Percentiles rank a stretch among this genome's conserved stretches.
phyloP scores from a whole-genome alignment of 2,888 invertebrate species.

The Pogonocherus hispidulus region DNA sequence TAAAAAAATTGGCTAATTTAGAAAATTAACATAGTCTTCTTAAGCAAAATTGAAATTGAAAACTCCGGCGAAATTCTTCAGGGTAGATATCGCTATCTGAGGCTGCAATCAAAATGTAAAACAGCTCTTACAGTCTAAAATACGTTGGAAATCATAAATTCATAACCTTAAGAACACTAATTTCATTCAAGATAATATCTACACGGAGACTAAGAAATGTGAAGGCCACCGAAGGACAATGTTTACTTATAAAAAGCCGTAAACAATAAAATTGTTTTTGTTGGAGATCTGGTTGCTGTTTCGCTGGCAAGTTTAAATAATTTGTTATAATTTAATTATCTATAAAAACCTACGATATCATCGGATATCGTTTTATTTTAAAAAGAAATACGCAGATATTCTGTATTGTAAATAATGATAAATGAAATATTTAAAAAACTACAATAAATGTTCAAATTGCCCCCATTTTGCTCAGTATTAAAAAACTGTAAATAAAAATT shows the following conservation, averaged over 20 bases:
- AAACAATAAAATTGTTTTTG: slow-evolving; percentile 25
- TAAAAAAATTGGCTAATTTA: neutral
- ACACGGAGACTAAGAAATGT: slow-evolving; percentile 44
- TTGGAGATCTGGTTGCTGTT: neutral
- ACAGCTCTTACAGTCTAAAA: slow-evolving; percentile 25
- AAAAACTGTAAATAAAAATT: no score
- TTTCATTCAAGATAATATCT: slow-evolving; percentile 34
- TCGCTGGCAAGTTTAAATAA: slow-evolving; percentile 15
- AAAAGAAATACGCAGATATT: no score
- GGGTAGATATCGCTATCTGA: slow-evolving; percentile 7
- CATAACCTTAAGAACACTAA: slow-evolving; percentile 31
- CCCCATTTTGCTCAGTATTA: no score
- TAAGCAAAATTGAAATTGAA: neutral
- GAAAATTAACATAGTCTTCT: neutral
- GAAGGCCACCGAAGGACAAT: slow-evolving; percentile 49
- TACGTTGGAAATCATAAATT: slow-evolving; percentile 28
- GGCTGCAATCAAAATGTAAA: slow-evolving; percentile 19
- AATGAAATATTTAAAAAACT: no score
- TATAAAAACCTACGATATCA: neutral
- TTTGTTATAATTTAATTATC: neutral
- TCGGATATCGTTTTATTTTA: neutral
- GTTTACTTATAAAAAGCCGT: slow-evolving; percentile 29
- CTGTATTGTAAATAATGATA: no score
- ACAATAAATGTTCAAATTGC: no score
- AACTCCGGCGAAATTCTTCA: slow-evolving; percentile 7